Evolutionary conservation across 2,113 vertebrate species (phyloP), one percentile per base, ranked within the genome.

Genomic region (Acrocephalus arundinaceus): DNA sequence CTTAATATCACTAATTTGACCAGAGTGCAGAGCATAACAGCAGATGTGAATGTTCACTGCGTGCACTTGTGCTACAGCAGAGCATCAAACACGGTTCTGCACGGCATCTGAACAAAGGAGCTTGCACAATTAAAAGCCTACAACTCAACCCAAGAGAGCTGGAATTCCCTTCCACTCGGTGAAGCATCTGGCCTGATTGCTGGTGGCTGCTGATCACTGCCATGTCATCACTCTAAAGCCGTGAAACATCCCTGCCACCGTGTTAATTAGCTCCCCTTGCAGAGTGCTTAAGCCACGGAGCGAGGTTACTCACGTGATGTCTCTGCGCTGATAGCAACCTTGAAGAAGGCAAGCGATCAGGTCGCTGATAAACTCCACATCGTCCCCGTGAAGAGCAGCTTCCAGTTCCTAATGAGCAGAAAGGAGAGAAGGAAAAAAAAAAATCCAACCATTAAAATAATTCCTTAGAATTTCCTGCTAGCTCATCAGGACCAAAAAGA

Each of bases 291-390:
- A 96, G 51, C 85, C 46, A 41, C 0, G 67, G 67, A 92, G 63
- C 2, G 59, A 86, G 58, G 89, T 89, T 92, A 99, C 99, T 99
- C 97, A 99, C 99, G 98, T 99, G 97, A 99, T 99, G 94, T 99
- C 99, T 43, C 97, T 98, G 77, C 99, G 99, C 96, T 99, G 99
- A 95, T 99, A 99, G 91, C 99, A 99, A 97, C 99, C 99, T 97
- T 99, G 99, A 94, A 99, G 98, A 71, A 99, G 98, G 96, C 98
- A 99, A 96, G 99, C 98, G 58, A 99, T 97, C 72, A 99, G 98
- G 90, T 99, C 99, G 9, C 98, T 98, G 71, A 99, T 99, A 97
- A 99, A 99, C 82, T 98, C 98, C 65, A 98, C 97, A 75, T 99
- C 98, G 90, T 99, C 99, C 89, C 98, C 98, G 58, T 98, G 98